phyloP scores from a whole-genome alignment of 2,888 invertebrate genomes.

The Amphipoea oculea region DNA sequence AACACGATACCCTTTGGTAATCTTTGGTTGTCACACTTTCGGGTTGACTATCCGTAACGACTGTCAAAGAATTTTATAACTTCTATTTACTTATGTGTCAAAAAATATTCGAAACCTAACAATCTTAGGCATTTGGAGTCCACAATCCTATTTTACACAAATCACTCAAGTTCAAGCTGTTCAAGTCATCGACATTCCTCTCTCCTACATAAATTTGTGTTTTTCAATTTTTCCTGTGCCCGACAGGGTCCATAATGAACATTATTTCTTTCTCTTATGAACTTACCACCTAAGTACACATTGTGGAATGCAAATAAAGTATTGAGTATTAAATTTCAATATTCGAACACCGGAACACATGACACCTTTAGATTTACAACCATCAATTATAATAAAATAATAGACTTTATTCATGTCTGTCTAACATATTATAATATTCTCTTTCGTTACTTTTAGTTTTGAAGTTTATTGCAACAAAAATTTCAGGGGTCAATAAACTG shows the following conservation, averaged over 20 bases:
- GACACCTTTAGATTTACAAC: constrained; percentile 80
- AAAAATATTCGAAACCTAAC: neutral
- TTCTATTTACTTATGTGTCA: neutral
- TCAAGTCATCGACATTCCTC: neutral
- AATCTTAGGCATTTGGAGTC: constrained; percentile 23
- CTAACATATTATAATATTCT: constrained; percentile 41
- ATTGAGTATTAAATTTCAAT: too few relatives aligned
- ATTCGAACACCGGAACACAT: constrained; percentile 83
- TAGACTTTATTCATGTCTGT: constrained; percentile 74
- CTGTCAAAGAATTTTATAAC: neutral
- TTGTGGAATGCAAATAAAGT: too few relatives aligned
- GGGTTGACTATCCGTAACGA: neutral
- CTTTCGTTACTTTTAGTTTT: constrained; percentile 52
- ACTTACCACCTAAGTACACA: too few relatives aligned
- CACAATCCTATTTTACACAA: constrained; percentile 4
- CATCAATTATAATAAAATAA: constrained; percentile 84
- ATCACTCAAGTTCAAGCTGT: constrained; percentile 58
- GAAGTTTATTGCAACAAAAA: neutral
- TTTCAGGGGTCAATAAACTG: constrained; percentile 15
- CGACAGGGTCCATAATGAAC: too few relatives aligned
- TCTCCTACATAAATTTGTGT: too few relatives aligned
- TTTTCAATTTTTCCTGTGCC: too few relatives aligned
- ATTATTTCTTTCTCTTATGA: too few relatives aligned
- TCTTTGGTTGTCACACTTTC: neutral
- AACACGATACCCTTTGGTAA: neutral